Percentiles rank a stretch among this genome's conserved stretches.
phyloP scores from a whole-genome alignment of 1,140 invertebrate species.

The Drosophila melanica region DNA sequence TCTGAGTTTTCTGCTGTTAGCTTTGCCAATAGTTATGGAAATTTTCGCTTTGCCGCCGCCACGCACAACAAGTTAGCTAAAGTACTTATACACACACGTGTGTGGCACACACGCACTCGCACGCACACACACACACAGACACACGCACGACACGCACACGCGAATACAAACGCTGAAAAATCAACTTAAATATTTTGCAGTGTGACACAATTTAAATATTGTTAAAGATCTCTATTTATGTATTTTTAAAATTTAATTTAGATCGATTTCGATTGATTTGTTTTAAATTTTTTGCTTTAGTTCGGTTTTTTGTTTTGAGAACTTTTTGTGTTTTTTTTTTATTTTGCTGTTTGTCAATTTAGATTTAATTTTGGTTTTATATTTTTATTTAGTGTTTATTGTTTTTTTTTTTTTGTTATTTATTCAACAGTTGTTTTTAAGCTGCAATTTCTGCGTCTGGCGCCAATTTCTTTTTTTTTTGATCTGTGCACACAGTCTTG shows the following conservation, averaged over 20 bases:
- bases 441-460: background rate
- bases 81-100: slow-evolving; percentile 13
- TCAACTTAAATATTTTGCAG: slow-evolving; percentile 1
- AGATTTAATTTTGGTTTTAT: too few species aligned
- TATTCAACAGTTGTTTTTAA: background rate
- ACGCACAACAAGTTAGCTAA: slow-evolving; percentile 21
- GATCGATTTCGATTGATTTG: background rate
- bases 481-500: background rate
- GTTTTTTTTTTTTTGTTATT: background rate
- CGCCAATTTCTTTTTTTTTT: slow-evolving; percentile 1
- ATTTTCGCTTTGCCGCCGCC: slow-evolving; percentile 16
- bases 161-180: slow-evolving; percentile 12
- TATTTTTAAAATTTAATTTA: background rate
- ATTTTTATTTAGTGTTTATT: background rate
- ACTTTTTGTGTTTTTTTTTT: too few species aligned
- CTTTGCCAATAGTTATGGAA: slow-evolving; percentile 32
- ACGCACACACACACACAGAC: slow-evolving; percentile 27
- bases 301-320: too few species aligned
- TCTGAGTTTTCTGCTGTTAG: slow-evolving; percentile 13
- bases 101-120: slow-evolving; percentile 1
- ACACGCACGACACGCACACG: slow-evolving; percentile 23
- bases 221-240: background rate
- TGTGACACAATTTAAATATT: background rate
- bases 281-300: background rate
- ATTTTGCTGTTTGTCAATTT: too few species aligned